phyloP scores from a whole-genome alignment of 2,113 vertebrate genomes.

The Sylvilagus bachmani region DNA sequence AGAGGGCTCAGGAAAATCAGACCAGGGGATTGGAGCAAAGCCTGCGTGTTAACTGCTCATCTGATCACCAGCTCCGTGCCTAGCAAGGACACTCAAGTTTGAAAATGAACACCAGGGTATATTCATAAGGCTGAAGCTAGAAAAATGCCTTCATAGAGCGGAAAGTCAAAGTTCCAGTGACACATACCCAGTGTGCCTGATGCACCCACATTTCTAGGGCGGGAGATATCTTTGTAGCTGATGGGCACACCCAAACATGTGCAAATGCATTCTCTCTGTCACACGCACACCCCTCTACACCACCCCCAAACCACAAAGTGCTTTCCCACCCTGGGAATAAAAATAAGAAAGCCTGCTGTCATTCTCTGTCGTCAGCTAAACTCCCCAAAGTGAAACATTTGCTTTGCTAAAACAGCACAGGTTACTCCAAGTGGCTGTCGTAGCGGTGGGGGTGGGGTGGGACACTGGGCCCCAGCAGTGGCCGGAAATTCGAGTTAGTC shows the following conservation, averaged over 20 bases:
- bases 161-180: conserved; percentile 46
- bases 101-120: conserved; percentile 33
- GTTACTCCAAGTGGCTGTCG: background rate
- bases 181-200: background rate
- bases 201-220: conserved; percentile 6
- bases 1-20: conserved; percentile 33
- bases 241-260: background rate
- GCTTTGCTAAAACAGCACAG: conserved; percentile 15
- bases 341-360: conserved; percentile 13
- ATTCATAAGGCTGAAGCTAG: conserved; percentile 25
- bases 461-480: background rate
- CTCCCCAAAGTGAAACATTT: background rate
- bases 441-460: background rate
- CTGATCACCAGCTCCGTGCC: conserved; percentile 45
- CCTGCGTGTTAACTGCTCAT: background rate
- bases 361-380: background rate
- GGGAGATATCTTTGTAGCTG: conserved; percentile 9
- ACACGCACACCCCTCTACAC: background rate
- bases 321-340: conserved; percentile 43
- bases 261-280: background rate
- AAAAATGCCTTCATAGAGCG: background rate
- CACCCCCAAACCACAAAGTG: background rate
- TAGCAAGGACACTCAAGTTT: conserved; percentile 30
- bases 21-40: conserved; percentile 39
- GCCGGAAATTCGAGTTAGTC: background rate